phyloP scores from a whole-genome alignment of 2,797 vertebrate species.

The Anolis apletophallus region DNA sequence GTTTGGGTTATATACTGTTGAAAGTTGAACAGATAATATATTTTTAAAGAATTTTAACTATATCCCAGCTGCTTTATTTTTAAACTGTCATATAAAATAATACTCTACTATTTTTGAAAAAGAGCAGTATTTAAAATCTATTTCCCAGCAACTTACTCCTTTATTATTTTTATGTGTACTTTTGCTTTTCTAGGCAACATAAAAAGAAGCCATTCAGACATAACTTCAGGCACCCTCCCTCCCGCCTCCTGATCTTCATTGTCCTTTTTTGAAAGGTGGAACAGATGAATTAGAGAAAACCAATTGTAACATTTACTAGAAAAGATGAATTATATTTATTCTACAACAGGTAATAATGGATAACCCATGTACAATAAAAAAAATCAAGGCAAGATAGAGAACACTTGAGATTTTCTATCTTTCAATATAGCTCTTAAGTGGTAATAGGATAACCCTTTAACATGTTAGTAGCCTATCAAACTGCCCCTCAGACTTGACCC shows the following conservation, averaged over 20 bases:
- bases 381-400: slow-evolving; percentile 86
- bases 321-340: slow-evolving; percentile 92
- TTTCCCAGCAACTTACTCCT: slow-evolving; percentile 55
- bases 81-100: neutral
- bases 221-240: slow-evolving; percentile 34
- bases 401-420: slow-evolving; percentile 95
- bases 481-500: slow-evolving; percentile 98
- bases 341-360: slow-evolving; percentile 89
- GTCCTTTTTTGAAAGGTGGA: slow-evolving; percentile 73
- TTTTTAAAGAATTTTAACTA: slow-evolving; percentile 13
- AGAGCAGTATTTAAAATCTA: slow-evolving; percentile 39
- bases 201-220: slow-evolving; percentile 41
- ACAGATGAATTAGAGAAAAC: slow-evolving; percentile 82
- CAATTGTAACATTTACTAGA: slow-evolving; percentile 82
- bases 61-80: neutral
- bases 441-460: slow-evolving; percentile 99
- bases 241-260: slow-evolving; percentile 56
- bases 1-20: neutral
- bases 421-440: slow-evolving; percentile 98
- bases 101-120: slow-evolving; percentile 5
- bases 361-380: slow-evolving; percentile 84
- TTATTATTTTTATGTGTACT: slow-evolving; percentile 17
- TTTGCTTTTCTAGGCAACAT: slow-evolving; percentile 48
- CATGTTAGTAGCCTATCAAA: slow-evolving; percentile 97
- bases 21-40: too few relatives aligned